Evolutionary conservation across 2,113 vertebrate genomes (phyloP).

Genomic region (Fregata magnificens): DNA sequence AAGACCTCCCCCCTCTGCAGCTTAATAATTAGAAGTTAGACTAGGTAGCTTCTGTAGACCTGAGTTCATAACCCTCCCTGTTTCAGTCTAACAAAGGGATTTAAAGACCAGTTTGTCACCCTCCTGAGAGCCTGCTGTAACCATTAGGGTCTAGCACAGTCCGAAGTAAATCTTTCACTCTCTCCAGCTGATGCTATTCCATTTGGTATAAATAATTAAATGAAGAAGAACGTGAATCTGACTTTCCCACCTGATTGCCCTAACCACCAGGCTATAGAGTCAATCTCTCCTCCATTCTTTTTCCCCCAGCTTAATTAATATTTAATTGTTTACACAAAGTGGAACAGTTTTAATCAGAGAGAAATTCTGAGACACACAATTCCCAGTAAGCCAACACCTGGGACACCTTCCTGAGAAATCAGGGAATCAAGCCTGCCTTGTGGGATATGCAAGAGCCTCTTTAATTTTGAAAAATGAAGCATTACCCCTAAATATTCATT

Average conservation of each 20-base stretch:
- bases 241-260: slow-evolving; percentile 32
- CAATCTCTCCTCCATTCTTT: neutral
- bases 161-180: slow-evolving; percentile 14
- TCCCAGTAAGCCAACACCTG: neutral
- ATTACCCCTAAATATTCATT: neutral
- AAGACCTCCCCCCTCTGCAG: neutral
- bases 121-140: neutral
- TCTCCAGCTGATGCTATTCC: slow-evolving; percentile 32
- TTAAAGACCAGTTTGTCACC: neutral
- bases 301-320: slow-evolving; percentile 31
- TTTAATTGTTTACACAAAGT: slow-evolving; percentile 61
- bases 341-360: slow-evolving; percentile 32
- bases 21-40: neutral
- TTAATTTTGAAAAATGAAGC: neutral
- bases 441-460: neutral
- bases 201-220: slow-evolving; percentile 65
- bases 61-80: neutral
- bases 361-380: slow-evolving; percentile 9
- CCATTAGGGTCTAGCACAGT: neutral
- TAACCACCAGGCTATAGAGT: slow-evolving; percentile 49
- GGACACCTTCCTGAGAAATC: neutral
- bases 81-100: neutral
- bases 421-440: neutral
- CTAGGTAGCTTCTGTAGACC: neutral
- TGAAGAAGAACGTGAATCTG: slow-evolving; percentile 4